Conservation (phyloP, 2,888 invertebrate species). For the Ecliptopera silaceata region DNA sequence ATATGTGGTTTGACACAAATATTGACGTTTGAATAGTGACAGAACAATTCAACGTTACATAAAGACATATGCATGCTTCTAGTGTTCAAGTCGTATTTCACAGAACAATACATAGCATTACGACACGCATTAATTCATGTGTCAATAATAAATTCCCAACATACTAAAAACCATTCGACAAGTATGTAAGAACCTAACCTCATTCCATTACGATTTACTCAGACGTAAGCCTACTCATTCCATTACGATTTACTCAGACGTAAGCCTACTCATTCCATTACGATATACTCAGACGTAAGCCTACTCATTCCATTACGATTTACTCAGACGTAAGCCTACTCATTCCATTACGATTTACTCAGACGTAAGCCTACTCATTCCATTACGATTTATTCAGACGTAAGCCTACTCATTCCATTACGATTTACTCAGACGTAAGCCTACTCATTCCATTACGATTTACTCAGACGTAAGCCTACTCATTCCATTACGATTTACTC, state of each 20-base stretch:
- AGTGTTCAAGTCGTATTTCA: constrained; percentile 32
- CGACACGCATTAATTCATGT: constrained; percentile 38
- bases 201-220: background rate
- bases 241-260: too few species aligned
- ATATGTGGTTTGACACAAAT: constrained; percentile 22
- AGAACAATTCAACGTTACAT: constrained; percentile 33
- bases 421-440: too few species aligned
- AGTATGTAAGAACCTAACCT: background rate
- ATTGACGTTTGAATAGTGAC: constrained; percentile 36
- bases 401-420: background rate
- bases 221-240: background rate
- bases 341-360: background rate
- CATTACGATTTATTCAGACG: too few species aligned
- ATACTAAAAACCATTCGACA: constrained; percentile 10
- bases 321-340: too few species aligned
- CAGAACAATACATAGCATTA: constrained; percentile 45
- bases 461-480: too few species aligned
- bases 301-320: background rate
- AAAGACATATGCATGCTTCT: constrained; percentile 26
- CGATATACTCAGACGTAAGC: too few species aligned
- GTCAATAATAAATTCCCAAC: constrained; percentile 36
- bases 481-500: background rate
- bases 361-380: background rate
- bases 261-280: background rate
- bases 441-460: background rate